Evolutionary conservation across 2,797 vertebrate genomes (phyloP).

Genomic region (Halcyon badia): DNA sequence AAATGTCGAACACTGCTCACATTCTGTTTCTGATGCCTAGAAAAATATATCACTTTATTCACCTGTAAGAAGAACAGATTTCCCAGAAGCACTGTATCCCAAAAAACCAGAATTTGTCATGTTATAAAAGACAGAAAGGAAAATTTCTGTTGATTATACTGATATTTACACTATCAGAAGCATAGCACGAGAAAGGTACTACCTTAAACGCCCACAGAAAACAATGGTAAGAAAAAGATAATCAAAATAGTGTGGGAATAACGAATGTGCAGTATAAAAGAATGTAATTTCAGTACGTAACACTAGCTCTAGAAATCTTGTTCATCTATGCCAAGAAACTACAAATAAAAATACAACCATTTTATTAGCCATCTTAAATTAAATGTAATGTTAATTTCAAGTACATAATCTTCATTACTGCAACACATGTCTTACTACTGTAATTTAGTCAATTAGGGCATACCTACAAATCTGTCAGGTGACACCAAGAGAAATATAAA

Average conservation of each 20-base stretch:
- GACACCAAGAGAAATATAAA: conserved; percentile 29
- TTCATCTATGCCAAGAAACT: conserved; percentile 1
- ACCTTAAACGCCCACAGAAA: not conserved
- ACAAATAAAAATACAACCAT: conserved; percentile 45
- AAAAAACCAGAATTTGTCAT: not conserved
- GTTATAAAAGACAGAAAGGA: not conserved
- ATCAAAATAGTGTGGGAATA: not conserved
- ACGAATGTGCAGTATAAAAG: not conserved
- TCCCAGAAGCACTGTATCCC: not conserved
- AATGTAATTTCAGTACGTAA: not conserved
- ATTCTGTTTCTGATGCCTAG: not conserved
- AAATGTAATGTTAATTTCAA: conserved; percentile 63
- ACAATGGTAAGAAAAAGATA: not conserved
- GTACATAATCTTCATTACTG: conserved; percentile 56
- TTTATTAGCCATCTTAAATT: conserved; percentile 62
- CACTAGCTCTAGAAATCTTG: not conserved
- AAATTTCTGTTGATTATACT: not conserved
- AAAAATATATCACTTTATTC: not conserved
- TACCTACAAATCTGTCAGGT: conserved; percentile 56
- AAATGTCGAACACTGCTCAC: not conserved
- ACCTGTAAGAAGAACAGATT: not conserved
- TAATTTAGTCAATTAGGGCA: conserved; percentile 55
- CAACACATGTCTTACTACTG: not conserved
- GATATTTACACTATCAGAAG: not conserved
- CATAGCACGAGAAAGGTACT: not conserved